These are phyloP conservation scores for Diaphora mendica DNA, from an alignment of 2,888 invertebrate species.

Conservation along the genomic window DNA sequence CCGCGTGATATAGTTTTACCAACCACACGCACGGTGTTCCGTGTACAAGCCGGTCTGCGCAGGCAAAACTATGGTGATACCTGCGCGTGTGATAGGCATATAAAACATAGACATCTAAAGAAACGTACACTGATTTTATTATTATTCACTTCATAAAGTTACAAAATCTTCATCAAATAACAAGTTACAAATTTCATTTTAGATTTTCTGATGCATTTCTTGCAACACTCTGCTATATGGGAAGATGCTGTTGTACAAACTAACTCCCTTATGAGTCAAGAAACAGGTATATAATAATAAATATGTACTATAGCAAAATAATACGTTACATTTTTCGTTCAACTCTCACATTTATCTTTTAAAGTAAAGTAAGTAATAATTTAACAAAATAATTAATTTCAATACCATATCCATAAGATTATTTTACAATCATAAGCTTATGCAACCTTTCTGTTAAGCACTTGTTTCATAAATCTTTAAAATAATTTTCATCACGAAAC, in stretches of 20 bases:
- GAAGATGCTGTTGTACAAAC: constrained; percentile 70
- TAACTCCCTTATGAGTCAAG: constrained; percentile 55
- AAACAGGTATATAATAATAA: constrained; percentile 56
- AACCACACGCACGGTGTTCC: no score
- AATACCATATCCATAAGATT: no score
- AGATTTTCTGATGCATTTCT: constrained; percentile 60
- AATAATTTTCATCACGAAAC: constrained; percentile 50
- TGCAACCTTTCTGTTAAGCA: constrained; percentile 50
- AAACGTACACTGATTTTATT: not conserved
- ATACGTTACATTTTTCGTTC: not conserved
- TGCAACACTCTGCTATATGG: constrained; percentile 60
- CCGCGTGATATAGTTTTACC: no score
- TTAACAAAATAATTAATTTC: not conserved
- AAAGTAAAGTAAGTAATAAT: not conserved
- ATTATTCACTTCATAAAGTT: not conserved
- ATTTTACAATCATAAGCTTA: constrained; percentile 24
- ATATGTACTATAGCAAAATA: constrained; percentile 22
- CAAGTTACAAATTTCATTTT: constrained; percentile 33
- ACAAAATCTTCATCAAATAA: not conserved
- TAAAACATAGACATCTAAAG: not conserved
- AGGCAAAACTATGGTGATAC: no score
- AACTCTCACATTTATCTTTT: not conserved
- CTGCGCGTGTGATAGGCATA: no score
- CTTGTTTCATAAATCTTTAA: constrained; percentile 57
- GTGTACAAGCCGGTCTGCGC: no score